Percentiles rank a stretch among this genome's conserved stretches.
These are phyloP conservation scores for Daktulosphaira vitifoliae DNA, from an alignment of 1,140 invertebrate genomes.

Conservation along the genomic window DNA sequence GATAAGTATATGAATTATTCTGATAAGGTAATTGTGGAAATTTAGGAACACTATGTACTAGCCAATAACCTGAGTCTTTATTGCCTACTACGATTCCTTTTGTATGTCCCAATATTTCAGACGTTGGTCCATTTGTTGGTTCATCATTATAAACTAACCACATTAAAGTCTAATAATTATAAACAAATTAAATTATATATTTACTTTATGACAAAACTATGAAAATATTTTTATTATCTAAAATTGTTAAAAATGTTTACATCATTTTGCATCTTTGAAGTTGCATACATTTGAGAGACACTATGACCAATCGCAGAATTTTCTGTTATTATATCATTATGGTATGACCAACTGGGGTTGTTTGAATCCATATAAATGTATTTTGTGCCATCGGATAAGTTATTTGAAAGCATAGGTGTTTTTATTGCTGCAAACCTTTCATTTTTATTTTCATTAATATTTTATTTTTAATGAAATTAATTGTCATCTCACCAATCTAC, in stretches of 20 bases:
- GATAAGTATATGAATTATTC: constrained; percentile 58
- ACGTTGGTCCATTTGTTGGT: constrained; percentile 51
- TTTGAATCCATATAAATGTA: constrained; percentile 6
- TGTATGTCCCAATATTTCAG: constrained; percentile 55
- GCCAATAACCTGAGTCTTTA: constrained; percentile 66
- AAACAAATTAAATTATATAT: not conserved
- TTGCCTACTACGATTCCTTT: constrained; percentile 76
- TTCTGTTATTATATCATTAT: not conserved
- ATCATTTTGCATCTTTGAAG: not conserved
- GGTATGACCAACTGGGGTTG: not conserved
- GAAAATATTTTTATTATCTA: no score
- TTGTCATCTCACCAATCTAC: constrained; percentile 37
- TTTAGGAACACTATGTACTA: constrained; percentile 82
- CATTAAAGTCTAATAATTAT: constrained; percentile 40
- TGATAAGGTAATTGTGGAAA: constrained; percentile 53
- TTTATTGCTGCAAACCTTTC: constrained; percentile 13
- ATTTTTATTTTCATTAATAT: not conserved
- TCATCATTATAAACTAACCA: constrained; percentile 79
- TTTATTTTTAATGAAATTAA: not conserved
- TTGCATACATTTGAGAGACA: not conserved
- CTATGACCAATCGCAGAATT: not conserved
- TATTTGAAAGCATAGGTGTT: not conserved
- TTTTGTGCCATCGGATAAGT: not conserved
- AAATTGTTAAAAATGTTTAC: not conserved
- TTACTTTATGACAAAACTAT: no score